Conservation (phyloP, 92 coral and sea anemone genomes). For the Pocillopora grandis region DNA sequence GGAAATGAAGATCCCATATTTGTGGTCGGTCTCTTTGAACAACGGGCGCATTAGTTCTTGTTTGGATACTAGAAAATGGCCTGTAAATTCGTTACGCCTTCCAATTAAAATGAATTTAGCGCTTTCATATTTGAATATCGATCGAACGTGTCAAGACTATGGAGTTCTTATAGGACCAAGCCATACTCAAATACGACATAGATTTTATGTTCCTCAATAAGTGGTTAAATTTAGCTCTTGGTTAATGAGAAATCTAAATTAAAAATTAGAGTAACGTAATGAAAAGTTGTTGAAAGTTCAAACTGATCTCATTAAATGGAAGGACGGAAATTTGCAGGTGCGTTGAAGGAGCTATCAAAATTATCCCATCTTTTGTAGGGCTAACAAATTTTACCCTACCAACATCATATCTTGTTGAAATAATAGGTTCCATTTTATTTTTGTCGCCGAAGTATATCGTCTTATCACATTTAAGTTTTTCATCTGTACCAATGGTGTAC, state of each 20-base stretch:
- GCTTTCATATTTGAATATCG: not conserved
- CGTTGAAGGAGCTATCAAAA: constrained; percentile 6
- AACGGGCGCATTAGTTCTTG: not conserved
- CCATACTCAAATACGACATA: not conserved
- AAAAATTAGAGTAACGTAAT: not conserved
- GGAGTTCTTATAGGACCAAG: not conserved
- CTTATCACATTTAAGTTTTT: not conserved
- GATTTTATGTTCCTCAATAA: no score
- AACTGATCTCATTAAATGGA: not conserved
- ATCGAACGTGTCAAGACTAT: not conserved
- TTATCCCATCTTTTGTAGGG: constrained; percentile 16
- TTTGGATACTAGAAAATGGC: constrained; percentile 7
- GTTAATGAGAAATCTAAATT: not conserved
- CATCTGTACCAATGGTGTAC: not conserved
- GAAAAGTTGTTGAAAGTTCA: not conserved
- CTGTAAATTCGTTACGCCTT: not conserved
- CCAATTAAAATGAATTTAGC: constrained; percentile 24
- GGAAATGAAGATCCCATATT: constrained; percentile 12
- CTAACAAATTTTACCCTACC: constrained; percentile 22
- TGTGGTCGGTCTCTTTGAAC: constrained; percentile 35
- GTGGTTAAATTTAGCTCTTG: not conserved
- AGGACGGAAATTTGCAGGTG: constrained; percentile 18
- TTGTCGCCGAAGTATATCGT: not conserved
- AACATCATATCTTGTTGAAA: not conserved
- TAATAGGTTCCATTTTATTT: constrained; percentile 3